phyloP scores from a whole-genome alignment of 2,888 invertebrate species.

The Glaucopsyche alexis region DNA sequence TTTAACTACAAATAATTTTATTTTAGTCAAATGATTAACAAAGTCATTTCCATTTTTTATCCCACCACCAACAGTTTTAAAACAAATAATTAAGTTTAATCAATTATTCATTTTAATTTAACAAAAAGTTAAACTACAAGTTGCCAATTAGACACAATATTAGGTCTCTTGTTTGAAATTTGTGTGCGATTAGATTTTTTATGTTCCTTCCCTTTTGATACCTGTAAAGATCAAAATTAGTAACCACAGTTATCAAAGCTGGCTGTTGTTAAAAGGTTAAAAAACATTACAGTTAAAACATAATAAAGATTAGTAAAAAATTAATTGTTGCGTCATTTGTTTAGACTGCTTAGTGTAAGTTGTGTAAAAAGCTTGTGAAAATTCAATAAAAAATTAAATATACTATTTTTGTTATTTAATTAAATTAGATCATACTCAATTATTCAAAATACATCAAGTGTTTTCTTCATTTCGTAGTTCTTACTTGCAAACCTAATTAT shows the following conservation, averaged over 20 bases:
- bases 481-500: too few relatives aligned
- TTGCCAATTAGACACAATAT: background rate
- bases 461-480: too few relatives aligned
- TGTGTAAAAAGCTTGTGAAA: too few relatives aligned
- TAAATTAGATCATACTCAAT: too few relatives aligned
- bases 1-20: slow-evolving; percentile 11
- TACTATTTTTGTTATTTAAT: too few relatives aligned
- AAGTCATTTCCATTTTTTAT: background rate
- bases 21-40: background rate
- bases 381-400: too few relatives aligned
- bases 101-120: slow-evolving; percentile 2
- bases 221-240: slow-evolving; percentile 31
- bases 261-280: slow-evolving; percentile 22
- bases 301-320: background rate
- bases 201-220: background rate
- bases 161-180: slow-evolving; percentile 1
- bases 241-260: slow-evolving; percentile 19
- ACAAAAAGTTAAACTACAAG: background rate
- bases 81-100: slow-evolving; percentile 22
- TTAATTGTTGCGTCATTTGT: too few relatives aligned
- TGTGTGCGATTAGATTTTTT: slow-evolving; percentile 11
- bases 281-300: background rate
- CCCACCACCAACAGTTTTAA: background rate
- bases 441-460: too few relatives aligned
- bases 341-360: too few relatives aligned